These are phyloP conservation scores for Lutraria rhynchaena DNA, from an alignment of 1,140 invertebrate genomes.

Conservation along the genomic window DNA sequence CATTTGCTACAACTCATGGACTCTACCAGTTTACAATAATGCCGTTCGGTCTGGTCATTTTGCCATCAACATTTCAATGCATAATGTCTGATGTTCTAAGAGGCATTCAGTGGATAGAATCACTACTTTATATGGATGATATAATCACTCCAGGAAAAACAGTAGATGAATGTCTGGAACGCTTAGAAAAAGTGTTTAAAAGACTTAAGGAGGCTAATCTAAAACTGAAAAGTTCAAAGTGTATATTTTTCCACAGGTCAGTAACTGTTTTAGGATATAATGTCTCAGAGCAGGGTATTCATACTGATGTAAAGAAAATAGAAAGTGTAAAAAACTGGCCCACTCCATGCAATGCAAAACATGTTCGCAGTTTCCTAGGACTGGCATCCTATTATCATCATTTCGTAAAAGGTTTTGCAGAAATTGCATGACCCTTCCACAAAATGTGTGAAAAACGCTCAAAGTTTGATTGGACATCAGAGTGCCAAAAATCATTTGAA, in stretches of 20 bases:
- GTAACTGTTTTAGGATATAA: constrained; percentile 56
- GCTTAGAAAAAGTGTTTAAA: constrained; percentile 29
- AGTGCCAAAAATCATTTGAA: constrained; percentile 61
- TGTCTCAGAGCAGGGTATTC: constrained; percentile 30
- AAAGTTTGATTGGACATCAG: too few species aligned
- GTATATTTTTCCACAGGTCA: constrained; percentile 56
- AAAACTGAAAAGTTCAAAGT: constrained; percentile 56
- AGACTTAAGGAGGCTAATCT: constrained; percentile 42
- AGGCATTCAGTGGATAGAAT: constrained; percentile 6
- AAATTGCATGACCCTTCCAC: too few species aligned
- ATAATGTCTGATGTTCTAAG: constrained; percentile 18
- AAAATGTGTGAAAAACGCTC: too few species aligned
- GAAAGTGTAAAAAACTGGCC: constrained; percentile 52
- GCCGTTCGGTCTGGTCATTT: constrained; percentile 54
- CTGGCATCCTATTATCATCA: too few species aligned
- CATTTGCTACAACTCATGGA: constrained; percentile 60
- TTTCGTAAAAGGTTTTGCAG: too few species aligned
- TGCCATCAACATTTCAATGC: constrained; percentile 44
- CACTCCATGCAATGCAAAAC: too few species aligned
- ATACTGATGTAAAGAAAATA: constrained; percentile 33
- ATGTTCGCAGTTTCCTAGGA: too few species aligned
- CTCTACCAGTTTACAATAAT: constrained; percentile 63
- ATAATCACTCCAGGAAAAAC: constrained; percentile 20
- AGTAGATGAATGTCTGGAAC: constrained; percentile 8
- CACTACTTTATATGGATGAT: constrained; percentile 45